Percentiles rank a stretch among this genome's conserved stretches.
Conservation (phyloP, 2,797 vertebrate species). For the Cirrhinus mrigala region DNA sequence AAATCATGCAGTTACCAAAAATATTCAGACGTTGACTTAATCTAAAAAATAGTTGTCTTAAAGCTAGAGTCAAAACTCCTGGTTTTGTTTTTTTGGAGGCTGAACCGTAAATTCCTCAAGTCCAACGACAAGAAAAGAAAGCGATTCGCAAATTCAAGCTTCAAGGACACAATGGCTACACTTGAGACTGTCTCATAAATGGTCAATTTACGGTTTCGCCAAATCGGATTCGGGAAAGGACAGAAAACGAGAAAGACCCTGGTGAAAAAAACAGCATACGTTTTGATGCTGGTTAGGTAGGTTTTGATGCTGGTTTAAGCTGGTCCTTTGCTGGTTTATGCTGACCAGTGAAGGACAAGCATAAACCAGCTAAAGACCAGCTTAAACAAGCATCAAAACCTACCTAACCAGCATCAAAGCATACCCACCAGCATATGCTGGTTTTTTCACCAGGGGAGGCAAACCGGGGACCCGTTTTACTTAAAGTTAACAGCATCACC, state of each 20-base stretch:
- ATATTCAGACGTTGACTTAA: conserved; percentile 60
- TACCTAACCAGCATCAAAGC: too few relatives aligned
- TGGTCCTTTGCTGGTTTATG: too few relatives aligned
- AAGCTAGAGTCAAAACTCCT: conserved; percentile 69
- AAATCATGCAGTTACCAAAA: conserved; percentile 82
- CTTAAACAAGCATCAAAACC: too few relatives aligned
- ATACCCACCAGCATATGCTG: too few relatives aligned
- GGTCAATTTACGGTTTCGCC: conserved; percentile 59
- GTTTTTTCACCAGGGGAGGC: too few relatives aligned
- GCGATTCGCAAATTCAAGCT: conserved; percentile 72
- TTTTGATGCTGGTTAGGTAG: too few relatives aligned
- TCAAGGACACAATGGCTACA: conserved; percentile 81
- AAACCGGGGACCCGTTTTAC: conserved; percentile 66
- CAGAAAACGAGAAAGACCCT: conserved; percentile 60
- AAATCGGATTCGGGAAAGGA: conserved; percentile 55
- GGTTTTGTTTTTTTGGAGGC: conserved; percentile 58
- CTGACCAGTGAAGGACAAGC: too few relatives aligned
- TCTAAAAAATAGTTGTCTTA: conserved; percentile 77
- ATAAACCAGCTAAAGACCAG: too few relatives aligned
- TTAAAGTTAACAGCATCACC: conserved; percentile 59
- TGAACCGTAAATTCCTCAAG: conserved; percentile 62
- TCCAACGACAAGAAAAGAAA: conserved; percentile 71
- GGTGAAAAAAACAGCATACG: too few relatives aligned
- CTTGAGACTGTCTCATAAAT: conserved; percentile 72
- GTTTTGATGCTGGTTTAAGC: too few relatives aligned